Evolutionary conservation across 2,797 vertebrate species (phyloP).

Genomic region (Agapornis canus): DNA sequence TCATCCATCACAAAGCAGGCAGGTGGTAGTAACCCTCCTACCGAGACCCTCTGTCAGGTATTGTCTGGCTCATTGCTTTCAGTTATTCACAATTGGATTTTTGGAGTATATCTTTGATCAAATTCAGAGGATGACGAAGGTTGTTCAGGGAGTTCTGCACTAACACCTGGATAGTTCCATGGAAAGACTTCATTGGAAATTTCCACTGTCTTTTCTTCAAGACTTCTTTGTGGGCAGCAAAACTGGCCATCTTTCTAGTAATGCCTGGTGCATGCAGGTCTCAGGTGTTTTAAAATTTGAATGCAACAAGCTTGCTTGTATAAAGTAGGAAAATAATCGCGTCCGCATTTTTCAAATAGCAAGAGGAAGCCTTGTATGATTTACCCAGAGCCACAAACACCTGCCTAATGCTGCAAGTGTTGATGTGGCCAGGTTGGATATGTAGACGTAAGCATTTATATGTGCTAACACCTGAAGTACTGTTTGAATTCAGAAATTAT

Average conservation of each 20-base stretch:
- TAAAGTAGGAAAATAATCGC: neutral
- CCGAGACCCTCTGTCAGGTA: neutral
- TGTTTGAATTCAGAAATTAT: neutral
- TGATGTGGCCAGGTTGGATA: neutral
- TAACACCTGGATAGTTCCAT: neutral
- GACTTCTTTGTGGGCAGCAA: neutral
- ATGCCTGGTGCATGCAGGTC: neutral
- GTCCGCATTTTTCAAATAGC: neutral
- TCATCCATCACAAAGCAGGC: neutral
- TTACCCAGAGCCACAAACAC: neutral
- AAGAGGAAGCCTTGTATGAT: neutral
- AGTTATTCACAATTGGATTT: neutral
- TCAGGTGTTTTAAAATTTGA: neutral
- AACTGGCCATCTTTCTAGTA: neutral
- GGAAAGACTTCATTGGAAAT: neutral
- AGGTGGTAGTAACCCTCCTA: neutral
- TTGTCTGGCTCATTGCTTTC: neutral
- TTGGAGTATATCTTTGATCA: neutral
- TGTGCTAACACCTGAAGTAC: neutral
- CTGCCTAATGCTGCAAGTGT: neutral
- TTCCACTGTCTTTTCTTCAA: neutral
- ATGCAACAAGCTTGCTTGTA: neutral
- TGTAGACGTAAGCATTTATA: neutral
- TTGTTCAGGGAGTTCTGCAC: neutral
- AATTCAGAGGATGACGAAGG: neutral